Percentiles rank a stretch among this genome's conserved stretches.
These are phyloP conservation scores for Martes martes DNA, from an alignment of 2,113 vertebrate species.

Conservation along the genomic window DNA sequence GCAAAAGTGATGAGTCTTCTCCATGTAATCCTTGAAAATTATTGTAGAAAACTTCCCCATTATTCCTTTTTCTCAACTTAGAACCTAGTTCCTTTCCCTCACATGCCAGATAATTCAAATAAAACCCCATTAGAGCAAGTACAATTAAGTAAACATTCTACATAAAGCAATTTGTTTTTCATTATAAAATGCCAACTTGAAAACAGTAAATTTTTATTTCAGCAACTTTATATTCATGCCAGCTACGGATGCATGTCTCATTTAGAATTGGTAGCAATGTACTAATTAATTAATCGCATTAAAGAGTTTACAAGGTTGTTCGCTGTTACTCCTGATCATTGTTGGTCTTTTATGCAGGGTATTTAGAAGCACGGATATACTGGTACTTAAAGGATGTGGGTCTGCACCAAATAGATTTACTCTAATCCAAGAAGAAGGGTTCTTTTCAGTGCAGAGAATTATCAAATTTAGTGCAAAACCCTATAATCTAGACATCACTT, in stretches of 20 bases:
- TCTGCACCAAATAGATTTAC: background rate
- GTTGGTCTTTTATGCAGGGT: background rate
- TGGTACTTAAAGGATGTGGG: background rate
- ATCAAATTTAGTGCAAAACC: background rate
- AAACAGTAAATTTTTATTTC: constrained; percentile 31
- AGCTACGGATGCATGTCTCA: background rate
- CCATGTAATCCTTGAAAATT: background rate
- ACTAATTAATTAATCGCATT: constrained; percentile 31
- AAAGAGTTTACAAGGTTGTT: background rate
- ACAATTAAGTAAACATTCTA: constrained; percentile 48
- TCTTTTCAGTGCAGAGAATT: background rate
- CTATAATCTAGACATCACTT: background rate
- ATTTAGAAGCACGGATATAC: background rate
- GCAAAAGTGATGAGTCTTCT: background rate
- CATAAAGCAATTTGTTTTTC: constrained; percentile 49
- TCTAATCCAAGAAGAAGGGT: background rate
- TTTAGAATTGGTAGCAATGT: constrained; percentile 35
- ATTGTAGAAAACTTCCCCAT: background rate
- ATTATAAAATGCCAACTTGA: constrained; percentile 21
- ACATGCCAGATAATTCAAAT: background rate
- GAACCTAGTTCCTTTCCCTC: constrained; percentile 24
- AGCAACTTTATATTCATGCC: constrained; percentile 10
- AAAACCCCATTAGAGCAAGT: constrained; percentile 26
- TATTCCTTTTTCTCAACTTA: constrained; percentile 3
- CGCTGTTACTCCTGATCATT: background rate